phyloP scores from a whole-genome alignment of 1,140 invertebrate genomes.

The Atta texana region DNA sequence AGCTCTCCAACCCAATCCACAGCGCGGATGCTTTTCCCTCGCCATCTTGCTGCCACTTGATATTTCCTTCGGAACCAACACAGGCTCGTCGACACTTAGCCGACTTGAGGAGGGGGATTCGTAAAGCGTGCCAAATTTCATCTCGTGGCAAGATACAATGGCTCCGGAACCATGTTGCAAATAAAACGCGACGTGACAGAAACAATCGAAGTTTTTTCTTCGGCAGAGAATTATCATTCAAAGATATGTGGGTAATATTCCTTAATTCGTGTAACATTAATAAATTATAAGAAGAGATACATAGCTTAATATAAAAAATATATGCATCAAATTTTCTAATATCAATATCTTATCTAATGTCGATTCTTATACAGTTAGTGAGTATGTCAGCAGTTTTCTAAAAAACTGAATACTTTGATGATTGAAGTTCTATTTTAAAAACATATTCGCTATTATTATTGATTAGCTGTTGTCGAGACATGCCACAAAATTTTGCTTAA shows the following conservation, averaged over 20 bases:
- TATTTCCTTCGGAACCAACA: slow-evolving; percentile 70
- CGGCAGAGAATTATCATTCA: slow-evolving; percentile 15
- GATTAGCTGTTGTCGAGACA: no score
- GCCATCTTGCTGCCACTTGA: slow-evolving; percentile 74
- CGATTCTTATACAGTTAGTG: no score
- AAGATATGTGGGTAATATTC: background rate
- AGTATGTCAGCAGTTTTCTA: no score
- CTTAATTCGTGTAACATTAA: background rate
- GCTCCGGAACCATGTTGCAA: slow-evolving; percentile 48
- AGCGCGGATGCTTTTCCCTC: slow-evolving; percentile 67
- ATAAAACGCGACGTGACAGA: slow-evolving; percentile 43
- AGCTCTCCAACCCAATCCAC: slow-evolving; percentile 66
- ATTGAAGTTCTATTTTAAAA: no score
- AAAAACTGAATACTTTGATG: no score
- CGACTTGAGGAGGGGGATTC: slow-evolving; percentile 19
- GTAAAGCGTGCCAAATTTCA: slow-evolving; percentile 62
- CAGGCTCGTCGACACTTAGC: slow-evolving; percentile 66
- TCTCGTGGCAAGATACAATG: slow-evolving; percentile 53
- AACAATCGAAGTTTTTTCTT: slow-evolving; percentile 10
- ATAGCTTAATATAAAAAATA: background rate
- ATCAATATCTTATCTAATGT: background rate
- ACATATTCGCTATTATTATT: no score
- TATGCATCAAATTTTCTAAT: background rate
- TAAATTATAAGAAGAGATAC: background rate
- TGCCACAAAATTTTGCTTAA: no score